Evolutionary conservation across 2,888 invertebrate genomes (phyloP).

Genomic region (Idaea biselata): DNA sequence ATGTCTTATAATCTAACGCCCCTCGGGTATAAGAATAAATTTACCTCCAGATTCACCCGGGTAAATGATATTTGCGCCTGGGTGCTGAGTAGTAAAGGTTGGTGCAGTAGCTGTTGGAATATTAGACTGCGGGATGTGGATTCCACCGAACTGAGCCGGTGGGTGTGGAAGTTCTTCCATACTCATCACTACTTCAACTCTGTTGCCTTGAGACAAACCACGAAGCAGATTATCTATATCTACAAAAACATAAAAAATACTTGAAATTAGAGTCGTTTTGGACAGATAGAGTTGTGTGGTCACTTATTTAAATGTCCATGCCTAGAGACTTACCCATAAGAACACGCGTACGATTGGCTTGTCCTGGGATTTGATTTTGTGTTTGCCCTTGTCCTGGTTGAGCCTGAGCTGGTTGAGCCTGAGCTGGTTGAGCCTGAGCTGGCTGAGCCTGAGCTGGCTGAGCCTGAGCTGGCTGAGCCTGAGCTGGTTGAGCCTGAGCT

Average conservation of each 20-base stretch:
- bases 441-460: slow-evolving; percentile 13
- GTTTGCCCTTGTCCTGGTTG: slow-evolving; percentile 11
- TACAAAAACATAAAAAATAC: slow-evolving; percentile 26
- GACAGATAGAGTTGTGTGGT: too few species aligned
- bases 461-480: slow-evolving; percentile 10
- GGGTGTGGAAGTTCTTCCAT: slow-evolving; percentile 57
- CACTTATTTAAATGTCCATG: too few species aligned
- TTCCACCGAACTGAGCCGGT: slow-evolving; percentile 12
- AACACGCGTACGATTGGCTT: slow-evolving; percentile 42
- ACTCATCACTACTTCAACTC: slow-evolving; percentile 62
- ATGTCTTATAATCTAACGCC: too few species aligned
- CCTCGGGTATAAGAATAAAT: neutral
- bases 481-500: slow-evolving; percentile 9
- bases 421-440: slow-evolving; percentile 14
- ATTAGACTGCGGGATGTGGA: neutral
- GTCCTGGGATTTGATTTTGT: slow-evolving; percentile 16
- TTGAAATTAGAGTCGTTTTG: neutral
- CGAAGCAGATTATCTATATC: slow-evolving; percentile 59
- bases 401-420: slow-evolving; percentile 8
- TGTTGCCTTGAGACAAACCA: slow-evolving; percentile 46
- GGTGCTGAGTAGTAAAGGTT: neutral
- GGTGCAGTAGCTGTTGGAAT: neutral
- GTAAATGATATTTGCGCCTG: slow-evolving; percentile 13
- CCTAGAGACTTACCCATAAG: slow-evolving; percentile 41
- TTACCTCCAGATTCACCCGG: slow-evolving; percentile 19